Evolutionary conservation across 2,113 vertebrate genomes (phyloP), one percentile per base, ranked within the genome.

Genomic region (Chloropsis cyanopogon): DNA sequence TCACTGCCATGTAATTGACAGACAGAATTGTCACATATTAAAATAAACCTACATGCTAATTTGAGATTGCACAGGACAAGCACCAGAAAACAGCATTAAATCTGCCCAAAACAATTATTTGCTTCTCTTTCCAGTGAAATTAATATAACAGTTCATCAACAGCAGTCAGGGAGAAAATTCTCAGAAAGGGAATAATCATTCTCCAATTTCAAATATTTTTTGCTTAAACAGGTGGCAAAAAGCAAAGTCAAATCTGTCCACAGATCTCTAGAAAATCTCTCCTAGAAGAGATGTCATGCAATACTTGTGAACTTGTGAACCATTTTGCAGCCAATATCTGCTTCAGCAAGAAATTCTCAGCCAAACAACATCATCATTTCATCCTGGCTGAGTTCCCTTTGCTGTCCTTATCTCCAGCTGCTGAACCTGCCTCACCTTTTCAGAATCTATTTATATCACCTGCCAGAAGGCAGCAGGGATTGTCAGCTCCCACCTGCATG

Each of bases 391-490:
- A 94, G 71, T 52, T 96, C 56, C 73, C 41, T 81, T 60, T 5
- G 1, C 50, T 68, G 60, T 82, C 86, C 93, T 96, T 71, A 91
- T 82, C 94, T 92, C 68, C 57, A 59, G 12, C 56, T 49, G 64
- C 82, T 91, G 76, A 95, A 78, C 89, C 72, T 46, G 35, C 56
- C 65, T 96, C 89, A 88, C 89, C 93, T 95, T 90, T 95, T 87
- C 93, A 61, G 57, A 88, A 86, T 69, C 50, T 91, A 68, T 91
- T 91, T 76, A 49, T 72, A 80, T 72, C 82, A 91, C 56, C 47
- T 31, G 29, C 53, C 91, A 94, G 81, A 73, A 87, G 25, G 53
- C 47, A 92, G 75, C 59, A 81, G 66, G 56, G 29, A 77, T n/a
- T 92, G 86, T 53, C 93, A 92, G 46, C 50, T 69, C 53, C 84